Evolutionary conservation across 2,113 vertebrate genomes (phyloP).

Genomic region (Lepidothrix coronata): DNA sequence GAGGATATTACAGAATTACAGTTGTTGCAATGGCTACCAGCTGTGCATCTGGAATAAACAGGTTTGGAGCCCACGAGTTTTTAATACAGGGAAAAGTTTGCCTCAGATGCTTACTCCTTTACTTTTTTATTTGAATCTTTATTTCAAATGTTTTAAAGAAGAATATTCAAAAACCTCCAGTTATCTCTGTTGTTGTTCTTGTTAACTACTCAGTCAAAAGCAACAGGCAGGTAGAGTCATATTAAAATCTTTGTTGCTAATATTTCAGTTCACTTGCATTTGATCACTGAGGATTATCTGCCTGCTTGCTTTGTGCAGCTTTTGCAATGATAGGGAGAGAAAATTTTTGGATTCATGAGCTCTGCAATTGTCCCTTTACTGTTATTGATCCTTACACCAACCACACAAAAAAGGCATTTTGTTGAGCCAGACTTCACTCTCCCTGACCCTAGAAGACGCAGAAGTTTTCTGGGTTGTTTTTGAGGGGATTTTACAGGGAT

Average conservation of each 20-base stretch:
- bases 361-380: neutral
- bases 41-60: slow-evolving; percentile 66
- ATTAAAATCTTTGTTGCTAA: neutral
- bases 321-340: neutral
- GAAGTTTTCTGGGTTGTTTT: neutral
- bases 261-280: neutral
- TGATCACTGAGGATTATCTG: neutral
- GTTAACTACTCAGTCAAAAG: neutral
- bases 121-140: slow-evolving; percentile 29
- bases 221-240: neutral
- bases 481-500: neutral
- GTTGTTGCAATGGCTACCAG: slow-evolving; percentile 56
- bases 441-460: neutral
- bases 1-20: slow-evolving; percentile 64
- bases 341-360: neutral
- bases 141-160: neutral
- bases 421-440: neutral
- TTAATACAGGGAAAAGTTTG: slow-evolving; percentile 19
- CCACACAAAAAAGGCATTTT: neutral
- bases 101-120: neutral
- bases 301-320: neutral
- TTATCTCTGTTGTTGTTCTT: neutral
- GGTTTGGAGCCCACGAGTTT: slow-evolving; percentile 27
- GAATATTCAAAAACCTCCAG: neutral
- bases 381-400: neutral